Percentiles rank a stretch among this genome's conserved stretches.
Evolutionary conservation across 2,797 vertebrate genomes (phyloP).

Genomic region (Bovichtus variegatus): DNA sequence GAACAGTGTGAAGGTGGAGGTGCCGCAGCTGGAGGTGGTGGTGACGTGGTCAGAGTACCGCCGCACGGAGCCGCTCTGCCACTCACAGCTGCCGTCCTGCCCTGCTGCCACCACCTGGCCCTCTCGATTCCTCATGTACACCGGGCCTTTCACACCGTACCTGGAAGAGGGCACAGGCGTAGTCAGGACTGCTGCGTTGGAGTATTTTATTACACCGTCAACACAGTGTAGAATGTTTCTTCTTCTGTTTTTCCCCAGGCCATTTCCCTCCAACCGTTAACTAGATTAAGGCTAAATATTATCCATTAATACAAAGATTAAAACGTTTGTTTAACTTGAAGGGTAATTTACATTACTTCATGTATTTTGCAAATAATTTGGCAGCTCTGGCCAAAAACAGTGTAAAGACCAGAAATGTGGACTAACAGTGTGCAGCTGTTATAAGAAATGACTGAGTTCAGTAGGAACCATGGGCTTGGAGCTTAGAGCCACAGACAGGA

Average conservation of each 20-base stretch:
- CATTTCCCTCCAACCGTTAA: neutral
- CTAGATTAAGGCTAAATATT: neutral
- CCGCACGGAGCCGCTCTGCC: slow-evolving; percentile 89
- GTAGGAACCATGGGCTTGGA: no score
- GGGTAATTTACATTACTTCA: neutral
- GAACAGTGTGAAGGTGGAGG: slow-evolving; percentile 89
- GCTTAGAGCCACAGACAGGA: no score
- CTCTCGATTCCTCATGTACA: slow-evolving; percentile 93
- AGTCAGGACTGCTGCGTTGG: neutral
- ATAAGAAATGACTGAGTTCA: no score
- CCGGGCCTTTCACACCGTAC: slow-evolving; percentile 92
- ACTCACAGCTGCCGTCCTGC: slow-evolving; percentile 82
- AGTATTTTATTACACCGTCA: neutral
- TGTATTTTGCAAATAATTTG: no score
- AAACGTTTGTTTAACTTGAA: neutral
- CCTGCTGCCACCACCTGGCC: slow-evolving; percentile 86
- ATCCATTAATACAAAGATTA: neutral
- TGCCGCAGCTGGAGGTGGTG: slow-evolving; percentile 82
- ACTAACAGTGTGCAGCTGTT: no score
- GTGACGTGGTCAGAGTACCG: slow-evolving; percentile 86
- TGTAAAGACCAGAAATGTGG: neutral
- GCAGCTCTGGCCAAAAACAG: no score
- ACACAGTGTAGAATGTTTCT: no score
- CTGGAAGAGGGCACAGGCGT: slow-evolving; percentile 71
- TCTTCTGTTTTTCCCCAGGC: no score